Evolutionary conservation across 2,113 vertebrate genomes (phyloP).

Genomic region (Cercocebus atys): DNA sequence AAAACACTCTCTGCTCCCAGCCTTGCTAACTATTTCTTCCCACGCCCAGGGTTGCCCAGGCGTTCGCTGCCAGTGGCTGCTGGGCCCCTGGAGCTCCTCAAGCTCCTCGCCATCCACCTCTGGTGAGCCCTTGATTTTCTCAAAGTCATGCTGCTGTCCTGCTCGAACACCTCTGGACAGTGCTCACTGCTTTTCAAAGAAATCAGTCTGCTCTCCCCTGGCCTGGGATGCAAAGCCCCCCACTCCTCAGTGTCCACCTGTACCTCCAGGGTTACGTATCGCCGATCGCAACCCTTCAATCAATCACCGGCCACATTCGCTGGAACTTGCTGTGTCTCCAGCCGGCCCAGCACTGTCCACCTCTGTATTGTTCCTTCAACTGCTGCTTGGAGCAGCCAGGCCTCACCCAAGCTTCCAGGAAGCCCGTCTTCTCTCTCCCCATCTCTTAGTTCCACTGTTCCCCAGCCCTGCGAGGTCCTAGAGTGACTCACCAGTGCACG

Average conservation of each 20-base stretch:
- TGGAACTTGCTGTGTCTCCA: neutral
- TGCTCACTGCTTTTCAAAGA: too few relatives aligned
- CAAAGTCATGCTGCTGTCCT: neutral
- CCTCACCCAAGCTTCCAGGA: neutral
- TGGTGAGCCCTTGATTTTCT: accelerated
- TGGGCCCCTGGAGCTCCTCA: neutral
- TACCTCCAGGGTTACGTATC: neutral
- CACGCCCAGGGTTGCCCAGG: neutral
- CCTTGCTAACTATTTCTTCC: neutral
- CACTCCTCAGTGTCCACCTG: accelerated
- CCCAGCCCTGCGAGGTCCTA: neutral
- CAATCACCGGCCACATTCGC: accelerated
- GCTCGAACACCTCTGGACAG: accelerated
- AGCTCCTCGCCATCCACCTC: accelerated
- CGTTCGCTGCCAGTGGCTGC: neutral
- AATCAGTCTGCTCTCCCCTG: too few relatives aligned
- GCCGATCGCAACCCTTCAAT: neutral
- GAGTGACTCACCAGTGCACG: accelerated
- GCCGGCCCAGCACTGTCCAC: accelerated
- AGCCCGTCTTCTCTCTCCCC: neutral
- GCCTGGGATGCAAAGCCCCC: accelerated
- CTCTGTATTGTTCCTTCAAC: neutral
- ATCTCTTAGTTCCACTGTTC: neutral
- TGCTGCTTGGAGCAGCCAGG: accelerated
- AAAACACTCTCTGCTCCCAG: accelerated